A percentile compares a stretch with the other conserved stretches of the same genome.
Evolutionary conservation across 2,113 vertebrate genomes (phyloP).

Genomic region (Numida meleagris): DNA sequence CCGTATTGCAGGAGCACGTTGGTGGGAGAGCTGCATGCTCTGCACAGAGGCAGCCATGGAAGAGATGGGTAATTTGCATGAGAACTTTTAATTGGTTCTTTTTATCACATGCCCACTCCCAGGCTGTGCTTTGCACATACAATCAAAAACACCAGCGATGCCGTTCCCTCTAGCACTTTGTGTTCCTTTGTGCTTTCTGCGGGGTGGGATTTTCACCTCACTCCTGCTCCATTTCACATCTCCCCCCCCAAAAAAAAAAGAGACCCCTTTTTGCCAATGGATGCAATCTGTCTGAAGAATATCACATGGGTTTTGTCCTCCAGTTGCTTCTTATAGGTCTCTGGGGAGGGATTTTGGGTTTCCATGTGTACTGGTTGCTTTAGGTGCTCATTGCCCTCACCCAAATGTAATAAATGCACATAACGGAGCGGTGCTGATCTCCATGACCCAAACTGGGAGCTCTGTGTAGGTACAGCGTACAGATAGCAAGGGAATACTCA

Average conservation of each 20-base stretch:
- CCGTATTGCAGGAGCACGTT: fast-evolving
- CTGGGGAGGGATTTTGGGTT: not conserved
- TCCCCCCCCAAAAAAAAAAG: not conserved
- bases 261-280: not conserved
- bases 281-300: not conserved
- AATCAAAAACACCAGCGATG: fast-evolving
- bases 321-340: fast-evolving
- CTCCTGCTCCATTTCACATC: not conserved
- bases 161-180: fast-evolving
- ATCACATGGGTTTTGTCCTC: fast-evolving
- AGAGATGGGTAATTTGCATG: not conserved
- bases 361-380: fast-evolving
- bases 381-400: fast-evolving
- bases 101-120: not conserved
- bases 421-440: too few species aligned
- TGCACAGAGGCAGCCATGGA: not conserved
- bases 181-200: not conserved
- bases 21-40: not conserved
- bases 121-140: fast-evolving
- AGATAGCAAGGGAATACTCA: slow-evolving; percentile 77
- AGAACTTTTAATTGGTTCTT: not conserved
- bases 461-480: slow-evolving; percentile 59
- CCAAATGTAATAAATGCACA: fast-evolving
- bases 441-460: not conserved
- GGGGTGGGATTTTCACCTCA: not conserved